Evolutionary conservation across 2,888 invertebrate genomes (phyloP).

Genomic region (Drosophila robusta): DNA sequence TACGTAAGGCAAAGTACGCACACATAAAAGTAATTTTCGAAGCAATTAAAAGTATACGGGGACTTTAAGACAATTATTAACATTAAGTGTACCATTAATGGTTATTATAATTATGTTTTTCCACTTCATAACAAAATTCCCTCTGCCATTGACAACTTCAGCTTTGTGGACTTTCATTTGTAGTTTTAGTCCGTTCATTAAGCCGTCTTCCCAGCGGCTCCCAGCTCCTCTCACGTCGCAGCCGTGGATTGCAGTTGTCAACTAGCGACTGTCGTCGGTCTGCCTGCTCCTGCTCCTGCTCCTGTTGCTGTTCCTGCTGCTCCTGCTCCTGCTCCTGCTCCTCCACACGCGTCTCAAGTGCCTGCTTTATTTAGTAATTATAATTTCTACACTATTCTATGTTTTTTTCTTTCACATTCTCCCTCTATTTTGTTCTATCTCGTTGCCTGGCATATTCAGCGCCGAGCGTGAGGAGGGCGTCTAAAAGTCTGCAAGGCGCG

Average conservation of each 20-base stretch:
- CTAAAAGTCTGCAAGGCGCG: conserved; percentile 61
- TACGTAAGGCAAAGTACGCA: no score
- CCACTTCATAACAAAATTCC: not conserved
- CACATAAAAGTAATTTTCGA: no score
- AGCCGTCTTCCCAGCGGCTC: not conserved
- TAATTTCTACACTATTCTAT: conserved; percentile 56
- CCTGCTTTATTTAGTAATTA: conserved; percentile 76
- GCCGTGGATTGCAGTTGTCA: conserved; percentile 10
- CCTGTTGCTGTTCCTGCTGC: conserved; percentile 10
- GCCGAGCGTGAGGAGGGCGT: conserved; percentile 17
- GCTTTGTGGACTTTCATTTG: not conserved
- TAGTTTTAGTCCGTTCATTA: conserved; percentile 9
- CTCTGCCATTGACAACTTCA: not conserved
- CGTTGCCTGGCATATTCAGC: conserved; percentile 54
- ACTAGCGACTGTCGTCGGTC: conserved; percentile 24
- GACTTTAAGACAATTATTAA: not conserved
- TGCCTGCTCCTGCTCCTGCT: conserved; percentile 2
- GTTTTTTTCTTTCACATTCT: conserved; percentile 17
- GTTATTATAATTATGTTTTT: not conserved
- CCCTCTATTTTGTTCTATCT: conserved; percentile 20
- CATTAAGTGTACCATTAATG: not conserved
- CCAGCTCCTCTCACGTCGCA: conserved; percentile 3
- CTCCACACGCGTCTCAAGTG: conserved; percentile 64
- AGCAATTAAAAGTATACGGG: not conserved
- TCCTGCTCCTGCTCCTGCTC: conserved; percentile 1